Evolutionary conservation across 2,888 invertebrate species (phyloP).

Genomic region (Pyrgus malvae): DNA sequence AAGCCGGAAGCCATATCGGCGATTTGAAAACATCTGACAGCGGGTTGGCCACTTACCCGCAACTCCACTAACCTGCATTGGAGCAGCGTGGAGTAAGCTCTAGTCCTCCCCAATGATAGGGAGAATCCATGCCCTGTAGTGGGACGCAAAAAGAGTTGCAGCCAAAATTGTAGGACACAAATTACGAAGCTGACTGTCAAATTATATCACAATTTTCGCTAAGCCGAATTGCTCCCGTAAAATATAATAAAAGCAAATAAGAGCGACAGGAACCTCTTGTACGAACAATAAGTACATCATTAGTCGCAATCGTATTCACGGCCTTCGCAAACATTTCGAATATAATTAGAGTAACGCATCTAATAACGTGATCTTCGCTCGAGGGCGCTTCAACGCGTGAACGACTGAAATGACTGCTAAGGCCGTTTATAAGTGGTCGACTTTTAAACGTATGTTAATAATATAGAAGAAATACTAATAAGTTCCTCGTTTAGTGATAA

Average conservation of each 20-base stretch:
- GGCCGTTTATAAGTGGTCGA: slow-evolving; percentile 8
- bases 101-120: too few relatives aligned
- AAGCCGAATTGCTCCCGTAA: background rate
- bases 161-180: too few relatives aligned
- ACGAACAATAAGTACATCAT: slow-evolving; percentile 9
- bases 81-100: too few relatives aligned
- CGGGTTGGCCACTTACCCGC: too few relatives aligned
- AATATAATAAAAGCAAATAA: background rate
- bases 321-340: slow-evolving; percentile 24
- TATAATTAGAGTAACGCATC: slow-evolving; percentile 22
- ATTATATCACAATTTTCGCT: background rate
- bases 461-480: too few relatives aligned
- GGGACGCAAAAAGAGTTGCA: too few relatives aligned
- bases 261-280: background rate
- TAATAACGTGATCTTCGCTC: slow-evolving; percentile 20
- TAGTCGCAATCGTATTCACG: slow-evolving; percentile 4
- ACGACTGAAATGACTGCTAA: slow-evolving; percentile 29
- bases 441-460: background rate
- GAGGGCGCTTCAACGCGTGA: slow-evolving; percentile 3
- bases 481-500: too few relatives aligned
- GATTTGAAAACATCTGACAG: too few relatives aligned
- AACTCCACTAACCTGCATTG: too few relatives aligned
- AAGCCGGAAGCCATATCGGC: too few relatives aligned
- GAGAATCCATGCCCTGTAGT: too few relatives aligned
- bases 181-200: too few relatives aligned